These are phyloP conservation scores for Pogonognathellus flavescens DNA, from an alignment of 1,140 invertebrate species.

Conservation along the genomic window DNA sequence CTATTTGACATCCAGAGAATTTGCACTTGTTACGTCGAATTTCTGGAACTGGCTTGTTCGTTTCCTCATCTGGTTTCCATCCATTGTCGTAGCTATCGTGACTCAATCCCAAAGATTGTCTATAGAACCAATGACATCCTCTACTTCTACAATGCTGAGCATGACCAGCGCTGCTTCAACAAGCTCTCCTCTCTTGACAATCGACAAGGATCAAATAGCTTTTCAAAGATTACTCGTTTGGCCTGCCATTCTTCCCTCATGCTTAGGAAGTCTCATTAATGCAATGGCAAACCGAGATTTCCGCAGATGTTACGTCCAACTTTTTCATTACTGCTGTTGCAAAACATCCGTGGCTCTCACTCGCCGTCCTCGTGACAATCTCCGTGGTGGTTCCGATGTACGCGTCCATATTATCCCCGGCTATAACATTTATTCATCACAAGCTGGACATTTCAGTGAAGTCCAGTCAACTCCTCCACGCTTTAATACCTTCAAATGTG, in stretches of 20 bases:
- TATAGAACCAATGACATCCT: conserved; percentile 8
- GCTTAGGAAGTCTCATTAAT: conserved; percentile 64
- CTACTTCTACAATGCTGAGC: neutral
- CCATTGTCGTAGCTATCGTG: conserved; percentile 60
- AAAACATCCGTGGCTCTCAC: conserved; percentile 83
- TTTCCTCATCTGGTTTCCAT: conserved; percentile 65
- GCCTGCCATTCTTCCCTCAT: conserved; percentile 65
- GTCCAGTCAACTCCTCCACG: conserved; percentile 54
- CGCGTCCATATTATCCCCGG: conserved; percentile 84
- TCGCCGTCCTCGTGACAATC: conserved; percentile 75
- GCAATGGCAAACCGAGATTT: conserved; percentile 65
- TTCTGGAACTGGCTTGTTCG: conserved; percentile 62
- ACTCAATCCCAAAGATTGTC: conserved; percentile 43
- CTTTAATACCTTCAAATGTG: conserved; percentile 63
- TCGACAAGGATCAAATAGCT: conserved; percentile 28
- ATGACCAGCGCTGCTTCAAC: conserved; percentile 3
- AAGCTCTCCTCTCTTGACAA: neutral
- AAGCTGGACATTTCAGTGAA: conserved; percentile 73
- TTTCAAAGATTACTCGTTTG: conserved; percentile 64
- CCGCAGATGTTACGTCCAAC: conserved; percentile 79
- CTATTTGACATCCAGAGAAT: conserved; percentile 64
- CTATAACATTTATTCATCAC: conserved; percentile 80
- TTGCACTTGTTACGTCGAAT: conserved; percentile 65
- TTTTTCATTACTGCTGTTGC: conserved; percentile 87
- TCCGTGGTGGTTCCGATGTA: conserved; percentile 74